Conservation (phyloP, 2,888 invertebrate genomes). For the Drosophila engyochracea region DNA sequence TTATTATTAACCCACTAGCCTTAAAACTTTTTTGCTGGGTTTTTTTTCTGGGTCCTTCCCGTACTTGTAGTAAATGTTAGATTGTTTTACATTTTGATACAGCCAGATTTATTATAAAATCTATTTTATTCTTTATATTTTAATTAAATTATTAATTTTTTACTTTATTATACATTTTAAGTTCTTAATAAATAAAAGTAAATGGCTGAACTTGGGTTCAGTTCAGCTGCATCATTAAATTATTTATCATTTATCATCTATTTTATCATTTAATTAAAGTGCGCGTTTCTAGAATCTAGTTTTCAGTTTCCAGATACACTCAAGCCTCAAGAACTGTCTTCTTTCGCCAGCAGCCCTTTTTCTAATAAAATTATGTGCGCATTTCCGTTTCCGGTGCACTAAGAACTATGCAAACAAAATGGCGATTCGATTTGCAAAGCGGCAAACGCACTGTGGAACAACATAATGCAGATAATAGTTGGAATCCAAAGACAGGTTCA, state of each 20-base stretch:
- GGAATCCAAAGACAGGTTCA: not conserved
- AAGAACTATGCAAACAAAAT: conserved; percentile 44
- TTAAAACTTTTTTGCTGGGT: not conserved
- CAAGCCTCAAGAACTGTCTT: not conserved
- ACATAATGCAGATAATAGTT: not conserved
- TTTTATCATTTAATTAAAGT: conserved; percentile 71
- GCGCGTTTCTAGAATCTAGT: conserved; percentile 1
- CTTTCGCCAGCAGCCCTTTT: conserved; percentile 34
- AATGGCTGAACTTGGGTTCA: not conserved
- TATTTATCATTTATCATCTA: conserved; percentile 10
- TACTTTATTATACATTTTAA: not conserved
- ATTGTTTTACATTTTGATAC: not conserved
- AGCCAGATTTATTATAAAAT: not conserved
- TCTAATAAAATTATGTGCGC: conserved; percentile 71
- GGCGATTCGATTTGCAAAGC: conserved; percentile 45
- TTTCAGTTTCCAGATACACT: conserved; percentile 2
- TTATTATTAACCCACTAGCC: not conserved
- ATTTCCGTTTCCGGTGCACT: conserved; percentile 71
- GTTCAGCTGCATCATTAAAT: conserved; percentile 4
- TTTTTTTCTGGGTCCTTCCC: not conserved
- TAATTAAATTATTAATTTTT: not conserved
- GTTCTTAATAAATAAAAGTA: not conserved
- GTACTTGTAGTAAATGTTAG: not conserved
- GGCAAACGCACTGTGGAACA: conserved; percentile 35
- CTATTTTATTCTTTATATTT: not conserved